Evolutionary conservation across 2,113 vertebrate genomes (phyloP).

Genomic region (Morone saxatilis): DNA sequence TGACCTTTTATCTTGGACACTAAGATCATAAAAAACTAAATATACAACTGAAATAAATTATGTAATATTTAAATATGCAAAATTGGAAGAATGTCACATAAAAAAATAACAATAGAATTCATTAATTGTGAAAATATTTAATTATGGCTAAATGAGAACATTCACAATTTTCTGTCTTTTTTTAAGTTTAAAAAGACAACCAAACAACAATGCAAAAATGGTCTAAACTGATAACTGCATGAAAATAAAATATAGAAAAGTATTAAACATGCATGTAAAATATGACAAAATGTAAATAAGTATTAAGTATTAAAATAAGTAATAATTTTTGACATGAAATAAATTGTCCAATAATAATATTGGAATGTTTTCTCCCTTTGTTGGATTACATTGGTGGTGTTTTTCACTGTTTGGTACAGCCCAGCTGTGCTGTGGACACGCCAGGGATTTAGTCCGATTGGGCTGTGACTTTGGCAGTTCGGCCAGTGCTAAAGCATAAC

Average conservation of each 20-base stretch:
- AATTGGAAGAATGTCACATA: not conserved
- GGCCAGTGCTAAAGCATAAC: conserved; percentile 70
- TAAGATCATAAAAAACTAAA: not conserved
- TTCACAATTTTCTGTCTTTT: not conserved
- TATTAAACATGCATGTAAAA: not conserved
- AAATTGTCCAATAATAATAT: not conserved
- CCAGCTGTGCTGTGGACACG: conserved; percentile 51
- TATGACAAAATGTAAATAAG: not conserved
- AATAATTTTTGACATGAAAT: not conserved
- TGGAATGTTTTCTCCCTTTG: conserved; percentile 23
- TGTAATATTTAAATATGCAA: not conserved
- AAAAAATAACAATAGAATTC: not conserved
- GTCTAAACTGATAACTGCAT: not conserved
- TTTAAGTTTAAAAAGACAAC: not conserved
- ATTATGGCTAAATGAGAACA: not conserved
- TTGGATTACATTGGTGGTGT: not conserved
- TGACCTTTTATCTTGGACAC: conserved; percentile 28
- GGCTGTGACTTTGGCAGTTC: conserved; percentile 66
- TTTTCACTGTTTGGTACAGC: conserved; percentile 40
- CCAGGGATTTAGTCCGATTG: conserved; percentile 62
- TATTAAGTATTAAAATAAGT: not conserved
- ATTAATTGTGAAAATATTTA: not conserved
- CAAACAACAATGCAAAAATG: conserved; percentile 6
- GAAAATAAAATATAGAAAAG: not conserved
- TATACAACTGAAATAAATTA: not conserved